Base-by-base conservation (phyloP, 2,797 vertebrate genomes). In the Thaleichthys pacificus region DNA sequence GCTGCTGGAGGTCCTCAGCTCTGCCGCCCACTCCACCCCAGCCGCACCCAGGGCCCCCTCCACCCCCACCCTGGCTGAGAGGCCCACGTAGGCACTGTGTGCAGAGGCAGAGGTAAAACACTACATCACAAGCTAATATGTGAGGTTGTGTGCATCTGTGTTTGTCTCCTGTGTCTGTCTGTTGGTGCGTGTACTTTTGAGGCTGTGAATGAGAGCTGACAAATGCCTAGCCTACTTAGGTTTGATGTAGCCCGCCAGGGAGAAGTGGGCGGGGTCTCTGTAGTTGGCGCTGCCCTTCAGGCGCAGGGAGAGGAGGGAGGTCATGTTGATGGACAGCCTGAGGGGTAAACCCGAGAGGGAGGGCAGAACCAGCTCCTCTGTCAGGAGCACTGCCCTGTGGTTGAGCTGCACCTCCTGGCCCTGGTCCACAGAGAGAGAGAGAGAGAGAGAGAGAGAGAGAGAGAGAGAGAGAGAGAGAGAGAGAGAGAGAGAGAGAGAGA, bases 401-500 rank as follows among this genome's bases (percentile, higher is more conserved):
- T 87, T 93, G 75, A 95, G 79, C 78, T 93, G 93, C 0, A 96
- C 87, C 76, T 96, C 96, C 21, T 95, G 94, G 42, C 95, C 95
- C 96, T 97, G 69, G 63, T 26, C 73, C 51, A 35, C n/a, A 35
- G n/a, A 56, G 19, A 60, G 22, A 35, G 26, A 22, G 5, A 24
- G 5, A 60, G 35, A 38, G 5, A 38, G 35, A 42, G 30, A 68
- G 5, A 42, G 19, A n/a, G 57, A 68, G 24, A 24, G 1, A 22
- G 14, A 57, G 7, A 26, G 14, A 15, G 11, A 51, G 63, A 26
- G 47, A 17, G 19, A 42, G 47, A 32, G 1, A n/a, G 11, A 15
- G 17, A 26, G 21, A 24, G 12, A 24, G 9, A 21, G 3, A 1
- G 1, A 3, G 35, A 3, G 7, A 47, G 19, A 32, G 1, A 60